Percentiles rank a stretch among this genome's conserved stretches.
These are phyloP conservation scores for Pollenia amentaria DNA, from an alignment of 2,888 invertebrate species.

Conservation along the genomic window DNA sequence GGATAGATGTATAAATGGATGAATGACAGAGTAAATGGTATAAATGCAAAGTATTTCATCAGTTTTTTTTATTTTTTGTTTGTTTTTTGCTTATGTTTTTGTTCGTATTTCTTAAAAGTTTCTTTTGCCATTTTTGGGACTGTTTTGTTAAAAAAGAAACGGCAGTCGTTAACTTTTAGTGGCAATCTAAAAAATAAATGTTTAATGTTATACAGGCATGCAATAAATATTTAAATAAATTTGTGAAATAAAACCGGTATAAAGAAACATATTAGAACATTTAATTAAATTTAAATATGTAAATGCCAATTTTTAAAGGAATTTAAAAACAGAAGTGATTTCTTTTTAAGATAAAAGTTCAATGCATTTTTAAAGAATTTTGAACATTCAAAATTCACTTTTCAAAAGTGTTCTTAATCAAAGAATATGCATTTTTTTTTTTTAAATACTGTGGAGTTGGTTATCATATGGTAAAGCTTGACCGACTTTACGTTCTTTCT, in stretches of 20 bases:
- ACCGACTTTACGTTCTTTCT: too few relatives aligned
- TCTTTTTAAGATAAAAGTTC: too few relatives aligned
- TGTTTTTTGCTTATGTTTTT: background rate
- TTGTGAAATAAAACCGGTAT: background rate
- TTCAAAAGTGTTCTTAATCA: too few relatives aligned
- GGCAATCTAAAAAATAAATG: constrained; percentile 67
- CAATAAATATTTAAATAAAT: constrained; percentile 59
- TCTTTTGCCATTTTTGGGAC: constrained; percentile 42
- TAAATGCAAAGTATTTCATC: constrained; percentile 65
- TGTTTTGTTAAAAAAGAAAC: constrained; percentile 36
- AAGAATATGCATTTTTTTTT: too few relatives aligned
- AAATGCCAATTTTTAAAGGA: too few relatives aligned
- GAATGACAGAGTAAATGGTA: constrained; percentile 40
- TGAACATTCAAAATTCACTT: too few relatives aligned
- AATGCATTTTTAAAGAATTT: too few relatives aligned
- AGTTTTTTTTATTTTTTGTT: background rate
- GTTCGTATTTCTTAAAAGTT: constrained; percentile 11
- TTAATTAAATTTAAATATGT: constrained; percentile 38
- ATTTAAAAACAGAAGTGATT: too few relatives aligned
- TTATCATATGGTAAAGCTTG: too few relatives aligned
- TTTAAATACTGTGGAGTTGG: too few relatives aligned
- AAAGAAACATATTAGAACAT: constrained; percentile 4
- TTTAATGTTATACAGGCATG: constrained; percentile 60
- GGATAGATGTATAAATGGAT: constrained; percentile 11
- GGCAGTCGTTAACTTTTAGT: constrained; percentile 71